These are phyloP conservation scores for Gymnothorax javanicus DNA, from an alignment of 2,797 vertebrate species.

Conservation along the genomic window DNA sequence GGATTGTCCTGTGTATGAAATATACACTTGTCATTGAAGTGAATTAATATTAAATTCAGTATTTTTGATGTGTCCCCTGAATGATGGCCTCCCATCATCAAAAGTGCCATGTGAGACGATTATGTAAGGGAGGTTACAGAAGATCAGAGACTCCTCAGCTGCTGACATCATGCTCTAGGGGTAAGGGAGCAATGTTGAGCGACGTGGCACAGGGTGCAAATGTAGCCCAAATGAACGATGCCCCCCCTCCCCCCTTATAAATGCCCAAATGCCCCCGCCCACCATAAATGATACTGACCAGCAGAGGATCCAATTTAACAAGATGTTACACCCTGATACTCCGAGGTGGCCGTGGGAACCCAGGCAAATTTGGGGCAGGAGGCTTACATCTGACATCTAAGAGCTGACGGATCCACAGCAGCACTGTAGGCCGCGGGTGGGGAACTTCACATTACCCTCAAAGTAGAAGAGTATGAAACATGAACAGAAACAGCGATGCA, in stretches of 20 bases:
- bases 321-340: neutral
- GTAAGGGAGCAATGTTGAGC: no score
- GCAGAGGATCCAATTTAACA: neutral
- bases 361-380: slow-evolving; percentile 11
- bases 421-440: slow-evolving; percentile 34
- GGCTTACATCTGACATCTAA: slow-evolving; percentile 47
- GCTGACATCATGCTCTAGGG: neutral
- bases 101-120: neutral
- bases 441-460: slow-evolving; percentile 37
- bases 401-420: slow-evolving; percentile 45
- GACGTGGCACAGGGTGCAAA: no score
- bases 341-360: neutral
- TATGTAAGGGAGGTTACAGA: neutral
- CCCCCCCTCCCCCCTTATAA: neutral
- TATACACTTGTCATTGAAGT: neutral
- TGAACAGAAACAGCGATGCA: slow-evolving; percentile 36
- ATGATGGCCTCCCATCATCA: neutral
- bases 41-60: neutral
- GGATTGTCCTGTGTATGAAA: neutral
- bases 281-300: neutral
- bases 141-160: neutral
- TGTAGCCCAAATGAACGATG: neutral
- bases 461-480: slow-evolving; percentile 31
- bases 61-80: neutral
- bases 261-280: neutral